Evolutionary conservation across 2,113 vertebrate species (phyloP).

Genomic region (Calypte anna): DNA sequence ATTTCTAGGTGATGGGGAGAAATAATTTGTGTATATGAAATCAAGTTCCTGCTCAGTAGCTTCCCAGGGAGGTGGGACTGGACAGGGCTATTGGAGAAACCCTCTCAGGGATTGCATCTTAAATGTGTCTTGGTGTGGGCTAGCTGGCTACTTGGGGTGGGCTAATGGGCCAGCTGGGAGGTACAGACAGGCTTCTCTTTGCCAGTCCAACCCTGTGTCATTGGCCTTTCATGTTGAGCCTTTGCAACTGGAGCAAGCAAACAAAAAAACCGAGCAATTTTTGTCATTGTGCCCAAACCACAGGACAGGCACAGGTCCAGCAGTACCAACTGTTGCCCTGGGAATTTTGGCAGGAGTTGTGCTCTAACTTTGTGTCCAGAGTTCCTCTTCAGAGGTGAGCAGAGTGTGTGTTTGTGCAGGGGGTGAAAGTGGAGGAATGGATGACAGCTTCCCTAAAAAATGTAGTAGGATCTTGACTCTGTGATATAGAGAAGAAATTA

Average conservation of each 20-base stretch:
- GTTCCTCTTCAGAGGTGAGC: neutral
- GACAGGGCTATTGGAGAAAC: neutral
- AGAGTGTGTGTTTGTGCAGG: rapidly evolving
- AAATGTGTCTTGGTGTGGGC: too few species aligned
- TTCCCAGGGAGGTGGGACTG: neutral
- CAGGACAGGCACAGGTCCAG: neutral
- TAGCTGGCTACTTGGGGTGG: rapidly evolving
- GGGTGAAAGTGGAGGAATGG: rapidly evolving
- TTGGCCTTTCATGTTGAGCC: neutral
- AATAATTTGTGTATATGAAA: neutral
- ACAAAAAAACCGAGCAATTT: neutral
- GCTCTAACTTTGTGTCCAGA: neutral
- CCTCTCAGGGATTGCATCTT: neutral
- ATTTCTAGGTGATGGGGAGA: neutral
- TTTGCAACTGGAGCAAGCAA: neutral
- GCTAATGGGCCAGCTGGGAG: neutral
- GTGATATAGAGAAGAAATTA: neutral
- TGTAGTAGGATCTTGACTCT: neutral
- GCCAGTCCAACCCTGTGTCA: rapidly evolving
- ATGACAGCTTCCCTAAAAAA: neutral
- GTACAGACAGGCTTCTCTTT: neutral
- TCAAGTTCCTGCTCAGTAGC: neutral
- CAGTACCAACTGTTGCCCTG: rapidly evolving
- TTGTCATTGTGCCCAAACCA: neutral
- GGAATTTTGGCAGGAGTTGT: neutral